Evolutionary conservation across 1,140 invertebrate genomes (phyloP).

Genomic region (Leptinotarsa undecemlineata): DNA sequence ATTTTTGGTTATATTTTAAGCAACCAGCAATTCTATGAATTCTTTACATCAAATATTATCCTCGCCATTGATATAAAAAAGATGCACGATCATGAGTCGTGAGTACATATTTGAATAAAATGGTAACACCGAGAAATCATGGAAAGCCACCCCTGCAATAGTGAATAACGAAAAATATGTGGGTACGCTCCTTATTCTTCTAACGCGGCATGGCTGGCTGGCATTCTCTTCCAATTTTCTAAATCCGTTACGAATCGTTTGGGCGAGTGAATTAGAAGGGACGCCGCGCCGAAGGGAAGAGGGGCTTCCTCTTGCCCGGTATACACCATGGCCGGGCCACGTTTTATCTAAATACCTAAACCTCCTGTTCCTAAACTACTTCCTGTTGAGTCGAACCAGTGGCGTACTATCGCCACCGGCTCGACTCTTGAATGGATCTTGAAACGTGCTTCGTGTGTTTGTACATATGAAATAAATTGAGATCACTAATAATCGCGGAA

Average conservation of each 20-base stretch:
- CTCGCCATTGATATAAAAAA: no score
- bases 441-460: background rate
- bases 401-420: background rate
- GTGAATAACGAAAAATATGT: no score
- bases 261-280: slow-evolving; percentile 28
- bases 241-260: slow-evolving; percentile 31
- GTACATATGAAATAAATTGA: background rate
- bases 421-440: background rate
- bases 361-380: slow-evolving; percentile 26
- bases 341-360: slow-evolving; percentile 30
- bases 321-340: slow-evolving; percentile 3
- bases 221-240: slow-evolving; percentile 22
- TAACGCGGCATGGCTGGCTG: background rate
- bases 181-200: background rate
- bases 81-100: no score
- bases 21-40: no score
- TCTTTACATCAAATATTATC: no score
- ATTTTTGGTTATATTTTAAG: no score
- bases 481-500: background rate
- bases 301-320: slow-evolving; percentile 7
- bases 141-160: no score
- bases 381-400: slow-evolving; percentile 27
- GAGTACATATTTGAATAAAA: no score
- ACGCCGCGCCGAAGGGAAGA: slow-evolving; percentile 9
- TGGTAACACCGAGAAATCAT: no score